Base-by-base conservation (phyloP, 2,888 invertebrate species). In the Linnaemya vulpina region DNA sequence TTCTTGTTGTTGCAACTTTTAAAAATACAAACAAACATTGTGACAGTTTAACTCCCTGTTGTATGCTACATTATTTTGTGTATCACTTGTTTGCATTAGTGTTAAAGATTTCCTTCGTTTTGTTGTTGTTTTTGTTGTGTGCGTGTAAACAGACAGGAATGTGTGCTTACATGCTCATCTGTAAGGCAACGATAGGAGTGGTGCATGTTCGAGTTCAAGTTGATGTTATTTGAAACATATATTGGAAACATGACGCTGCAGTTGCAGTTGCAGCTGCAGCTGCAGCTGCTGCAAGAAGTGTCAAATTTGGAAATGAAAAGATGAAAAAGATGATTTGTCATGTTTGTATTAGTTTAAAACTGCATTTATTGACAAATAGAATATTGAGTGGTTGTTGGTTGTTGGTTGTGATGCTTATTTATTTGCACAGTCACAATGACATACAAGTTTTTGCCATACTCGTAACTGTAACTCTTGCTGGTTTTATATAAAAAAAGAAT, bases 261-360 rank as follows among this genome's bases (percentile, higher is more conserved):
- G n/a, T n/a, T n/a, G n/a, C n/a, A 13, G 5, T 5, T 46, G 65
- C 15, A 46, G 46, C 51, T 22, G 43, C 13, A 8, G 22, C 20
- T 62, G 62, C 46, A 30, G 20, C n/a, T 58, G 22, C 15, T 51
- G 38, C 68, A 30, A 46, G 17, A 63, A 55, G 55, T 82, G 81
- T 76, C 81, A 82, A 9, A 35, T 25, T 15, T 71, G 60, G 7
- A 70, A 35, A 8, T 40, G 40, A 17, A 75, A 38, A 40, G 25
- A 68, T 30, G 11, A 35, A 68, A 68, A 55, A 74, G 49, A 85
- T 82, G 85, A 85, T 82, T 85, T 85, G 77, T 78, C 85, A 78
- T 85, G 78, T 78, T 85, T 74, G 81, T 62, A 84, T 82, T 76
- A 76, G 70, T 82, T 76, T 46, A 17, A 70, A 82, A 71, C 46